Conservation (phyloP, 1,140 invertebrate species). For the Ylistrum balloti region DNA sequence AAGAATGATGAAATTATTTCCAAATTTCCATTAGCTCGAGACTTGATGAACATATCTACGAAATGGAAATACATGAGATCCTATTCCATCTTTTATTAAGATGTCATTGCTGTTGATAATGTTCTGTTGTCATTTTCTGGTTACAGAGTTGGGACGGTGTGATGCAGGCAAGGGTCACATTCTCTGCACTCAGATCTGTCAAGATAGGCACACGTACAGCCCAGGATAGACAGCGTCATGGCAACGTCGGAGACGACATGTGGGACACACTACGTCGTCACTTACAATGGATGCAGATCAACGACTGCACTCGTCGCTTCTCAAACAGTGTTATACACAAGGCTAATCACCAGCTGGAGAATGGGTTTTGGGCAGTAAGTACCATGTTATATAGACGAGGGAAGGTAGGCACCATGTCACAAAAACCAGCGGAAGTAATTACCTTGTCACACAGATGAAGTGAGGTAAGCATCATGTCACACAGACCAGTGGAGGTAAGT, state of each 20-base stretch:
- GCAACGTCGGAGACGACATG: constrained; percentile 70
- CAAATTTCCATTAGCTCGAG: too few relatives aligned
- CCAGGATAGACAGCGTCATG: constrained; percentile 64
- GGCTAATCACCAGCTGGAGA: constrained; percentile 59
- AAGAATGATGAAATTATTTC: too few relatives aligned
- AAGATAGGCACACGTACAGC: constrained; percentile 71
- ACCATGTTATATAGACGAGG: too few relatives aligned
- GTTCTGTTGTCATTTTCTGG: background rate
- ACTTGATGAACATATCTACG: too few relatives aligned
- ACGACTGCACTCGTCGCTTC: constrained; percentile 61
- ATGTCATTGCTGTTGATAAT: too few relatives aligned
- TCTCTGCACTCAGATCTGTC: constrained; percentile 70
- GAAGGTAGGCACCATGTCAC: too few relatives aligned
- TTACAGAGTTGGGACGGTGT: constrained; percentile 64
- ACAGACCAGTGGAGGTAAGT: too few relatives aligned
- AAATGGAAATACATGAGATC: too few relatives aligned
- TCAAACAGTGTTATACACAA: constrained; percentile 66
- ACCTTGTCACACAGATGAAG: too few relatives aligned
- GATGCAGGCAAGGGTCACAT: constrained; percentile 72
- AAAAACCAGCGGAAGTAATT: too few relatives aligned
- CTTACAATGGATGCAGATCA: constrained; percentile 69
- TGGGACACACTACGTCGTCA: constrained; percentile 74
- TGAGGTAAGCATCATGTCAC: too few relatives aligned
- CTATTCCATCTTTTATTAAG: too few relatives aligned
- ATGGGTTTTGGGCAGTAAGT: constrained; percentile 56